A percentile compares a stretch with the other conserved stretches of the same genome.
Conservation (phyloP, 2,797 vertebrate species). For the Urophycis tenuis region DNA sequence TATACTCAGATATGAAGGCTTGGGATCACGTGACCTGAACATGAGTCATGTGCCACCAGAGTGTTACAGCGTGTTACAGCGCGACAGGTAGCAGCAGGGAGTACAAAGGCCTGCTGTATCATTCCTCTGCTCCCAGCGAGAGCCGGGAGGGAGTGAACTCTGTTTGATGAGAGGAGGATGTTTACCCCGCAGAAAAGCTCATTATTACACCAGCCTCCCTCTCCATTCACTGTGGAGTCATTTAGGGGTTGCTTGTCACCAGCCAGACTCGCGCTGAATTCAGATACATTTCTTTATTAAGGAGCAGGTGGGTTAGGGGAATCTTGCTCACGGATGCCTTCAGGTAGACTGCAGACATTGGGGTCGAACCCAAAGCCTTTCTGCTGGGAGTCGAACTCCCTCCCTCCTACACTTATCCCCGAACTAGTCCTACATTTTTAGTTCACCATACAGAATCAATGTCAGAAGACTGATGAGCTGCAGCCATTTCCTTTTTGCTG, state of each 20-base stretch:
- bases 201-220: too few species aligned
- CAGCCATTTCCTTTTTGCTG: too few species aligned
- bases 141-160: not conserved
- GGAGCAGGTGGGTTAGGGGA: not conserved
- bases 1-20: too few species aligned
- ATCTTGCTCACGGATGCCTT: not conserved
- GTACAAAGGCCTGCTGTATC: not conserved
- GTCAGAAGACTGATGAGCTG: too few species aligned
- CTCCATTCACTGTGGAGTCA: not conserved
- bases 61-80: not conserved
- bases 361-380: too few species aligned
- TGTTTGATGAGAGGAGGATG: not conserved
- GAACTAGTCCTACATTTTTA: too few species aligned
- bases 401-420: too few species aligned
- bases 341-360: too few species aligned
- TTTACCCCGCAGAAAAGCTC: not conserved
- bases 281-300: not conserved
- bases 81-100: not conserved
- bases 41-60: not conserved
- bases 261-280: not conserved
- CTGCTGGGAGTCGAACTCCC: too few species aligned
- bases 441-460: too few species aligned
- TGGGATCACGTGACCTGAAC: not conserved
- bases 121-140: not conserved
- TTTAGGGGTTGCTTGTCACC: not conserved